These are phyloP conservation scores for Clusia tigrina DNA, from an alignment of 2,888 invertebrate species.

Conservation along the genomic window DNA sequence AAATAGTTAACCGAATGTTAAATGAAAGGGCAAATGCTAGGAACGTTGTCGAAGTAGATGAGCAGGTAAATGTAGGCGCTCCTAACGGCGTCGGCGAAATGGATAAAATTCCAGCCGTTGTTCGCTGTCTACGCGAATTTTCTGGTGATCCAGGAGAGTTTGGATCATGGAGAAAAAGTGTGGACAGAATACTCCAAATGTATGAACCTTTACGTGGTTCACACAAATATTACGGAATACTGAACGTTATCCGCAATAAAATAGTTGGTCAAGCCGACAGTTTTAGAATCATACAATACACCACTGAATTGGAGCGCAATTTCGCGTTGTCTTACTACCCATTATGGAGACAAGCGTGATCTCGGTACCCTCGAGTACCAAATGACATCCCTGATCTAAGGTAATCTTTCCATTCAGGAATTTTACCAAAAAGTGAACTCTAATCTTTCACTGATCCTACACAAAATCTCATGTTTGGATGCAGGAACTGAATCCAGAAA, in stretches of 20 bases:
- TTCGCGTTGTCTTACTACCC: slow-evolving; percentile 22
- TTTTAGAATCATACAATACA: slow-evolving; percentile 6
- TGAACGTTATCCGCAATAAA: not conserved
- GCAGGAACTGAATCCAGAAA: slow-evolving; percentile 30
- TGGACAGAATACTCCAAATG: slow-evolving; percentile 21
- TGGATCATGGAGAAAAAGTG: slow-evolving; percentile 22
- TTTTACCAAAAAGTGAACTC: slow-evolving; percentile 38
- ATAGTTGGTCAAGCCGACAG: no score
- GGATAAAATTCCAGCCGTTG: slow-evolving; percentile 19
- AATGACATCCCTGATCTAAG: slow-evolving; percentile 29
- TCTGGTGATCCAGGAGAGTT: slow-evolving; percentile 23
- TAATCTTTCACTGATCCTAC: slow-evolving; percentile 38
- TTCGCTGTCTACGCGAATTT: slow-evolving; percentile 25
- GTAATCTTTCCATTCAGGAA: slow-evolving; percentile 28
- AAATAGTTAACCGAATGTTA: not conserved
- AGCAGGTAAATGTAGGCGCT: not conserved
- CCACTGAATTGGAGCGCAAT: slow-evolving; percentile 31
- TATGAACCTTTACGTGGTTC: slow-evolving; percentile 22
- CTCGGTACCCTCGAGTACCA: slow-evolving; percentile 15
- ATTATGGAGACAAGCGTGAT: slow-evolving; percentile 36
- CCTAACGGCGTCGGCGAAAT: slow-evolving; percentile 8
- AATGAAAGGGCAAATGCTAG: no score
- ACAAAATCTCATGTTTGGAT: slow-evolving; percentile 38
- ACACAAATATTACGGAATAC: slow-evolving; percentile 23
- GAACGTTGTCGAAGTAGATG: not conserved